A percentile compares a stretch with the other conserved stretches of the same genome.
Conservation (phyloP, 2,113 vertebrate species). For the Leucoraja erinaceus region DNA sequence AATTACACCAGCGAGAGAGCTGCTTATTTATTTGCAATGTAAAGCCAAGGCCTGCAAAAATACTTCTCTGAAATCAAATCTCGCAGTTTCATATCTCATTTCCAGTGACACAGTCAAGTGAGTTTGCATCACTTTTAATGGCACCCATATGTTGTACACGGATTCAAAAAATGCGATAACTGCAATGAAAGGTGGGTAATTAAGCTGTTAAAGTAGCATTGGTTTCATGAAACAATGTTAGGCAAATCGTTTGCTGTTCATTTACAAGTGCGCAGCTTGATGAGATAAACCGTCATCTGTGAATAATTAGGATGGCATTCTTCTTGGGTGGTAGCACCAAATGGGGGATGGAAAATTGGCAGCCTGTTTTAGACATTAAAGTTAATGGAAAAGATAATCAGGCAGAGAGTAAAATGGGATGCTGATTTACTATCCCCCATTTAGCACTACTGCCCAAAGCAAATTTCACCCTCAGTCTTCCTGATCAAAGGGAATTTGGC, state of each 20-base stretch:
- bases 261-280: neutral
- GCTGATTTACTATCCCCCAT: neutral
- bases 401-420: neutral
- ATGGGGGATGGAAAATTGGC: constrained; percentile 1
- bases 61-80: neutral
- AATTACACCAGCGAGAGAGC: neutral
- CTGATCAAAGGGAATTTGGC: neutral
- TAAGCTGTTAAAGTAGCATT: neutral
- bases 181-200: neutral
- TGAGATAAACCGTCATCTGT: neutral
- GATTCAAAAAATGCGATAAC: neutral
- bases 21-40: neutral
- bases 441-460: neutral
- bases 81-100: neutral
- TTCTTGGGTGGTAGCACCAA: neutral
- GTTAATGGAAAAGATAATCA: constrained; percentile 11
- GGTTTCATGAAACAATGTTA: neutral
- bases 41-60: neutral
- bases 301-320: neutral
- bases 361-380: neutral
- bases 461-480: neutral
- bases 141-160: neutral
- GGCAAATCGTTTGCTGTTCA: neutral
- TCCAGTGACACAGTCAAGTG: neutral
- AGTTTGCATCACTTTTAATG: neutral